Conservation (phyloP, 2,113 vertebrate genomes). For the Genyomyrus donnyi region DNA sequence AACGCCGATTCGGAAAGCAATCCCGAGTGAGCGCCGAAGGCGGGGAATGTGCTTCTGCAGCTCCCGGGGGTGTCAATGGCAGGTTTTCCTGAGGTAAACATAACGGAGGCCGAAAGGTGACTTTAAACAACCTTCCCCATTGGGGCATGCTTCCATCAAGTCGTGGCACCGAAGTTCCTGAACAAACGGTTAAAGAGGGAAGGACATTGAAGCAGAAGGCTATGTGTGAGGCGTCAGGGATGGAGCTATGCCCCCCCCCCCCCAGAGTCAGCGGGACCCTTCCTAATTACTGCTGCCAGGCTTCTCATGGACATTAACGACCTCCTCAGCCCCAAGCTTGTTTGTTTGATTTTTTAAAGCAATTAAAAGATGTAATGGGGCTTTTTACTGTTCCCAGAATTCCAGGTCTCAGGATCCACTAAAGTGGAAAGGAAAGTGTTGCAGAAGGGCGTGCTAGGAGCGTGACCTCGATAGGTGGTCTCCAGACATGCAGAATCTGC, state of each 20-base stretch:
- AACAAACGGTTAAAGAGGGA: background rate
- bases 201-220: background rate
- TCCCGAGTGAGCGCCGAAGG: background rate
- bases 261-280: background rate
- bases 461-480: background rate
- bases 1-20: background rate
- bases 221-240: background rate
- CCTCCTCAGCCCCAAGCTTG: background rate
- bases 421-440: background rate
- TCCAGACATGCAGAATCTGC: background rate
- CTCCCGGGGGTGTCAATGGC: background rate
- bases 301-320: background rate
- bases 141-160: background rate
- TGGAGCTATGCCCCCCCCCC: background rate
- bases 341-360: background rate
- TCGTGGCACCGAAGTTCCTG: background rate
- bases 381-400: background rate
- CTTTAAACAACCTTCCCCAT: background rate
- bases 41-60: background rate
- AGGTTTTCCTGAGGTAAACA: background rate
- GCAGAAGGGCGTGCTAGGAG: background rate
- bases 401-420: background rate
- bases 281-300: background rate
- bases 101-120: background rate
- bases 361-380: background rate